Evolutionary conservation across 30 jellyfish, hydroid and myxozoan genomes (phyloP).

Genomic region (Chrysaora quinquecirrha): DNA sequence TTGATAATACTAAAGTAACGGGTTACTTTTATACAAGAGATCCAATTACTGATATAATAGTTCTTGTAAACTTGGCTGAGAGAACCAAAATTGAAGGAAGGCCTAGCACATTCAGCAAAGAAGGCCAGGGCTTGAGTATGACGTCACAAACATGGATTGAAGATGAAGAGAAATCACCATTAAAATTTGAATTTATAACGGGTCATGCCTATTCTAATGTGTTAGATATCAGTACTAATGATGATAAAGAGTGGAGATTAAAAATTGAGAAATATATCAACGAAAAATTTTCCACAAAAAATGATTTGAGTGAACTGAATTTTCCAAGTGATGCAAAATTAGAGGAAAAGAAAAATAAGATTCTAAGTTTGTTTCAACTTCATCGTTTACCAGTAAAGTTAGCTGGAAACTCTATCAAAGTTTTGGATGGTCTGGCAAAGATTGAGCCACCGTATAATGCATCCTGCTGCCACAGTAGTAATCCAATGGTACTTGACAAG

Average conservation of each 20-base stretch:
- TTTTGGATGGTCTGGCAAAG: conserved; percentile 52
- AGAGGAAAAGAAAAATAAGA: background rate
- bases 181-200: conserved; percentile 37
- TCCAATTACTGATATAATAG: conserved; percentile 33
- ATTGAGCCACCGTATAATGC: conserved; percentile 46
- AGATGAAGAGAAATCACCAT: background rate
- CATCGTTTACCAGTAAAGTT: conserved; percentile 21
- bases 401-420: conserved; percentile 5
- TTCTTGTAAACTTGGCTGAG: background rate
- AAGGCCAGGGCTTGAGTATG: background rate
- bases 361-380: background rate
- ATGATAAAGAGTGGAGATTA: conserved; percentile 17
- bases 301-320: background rate
- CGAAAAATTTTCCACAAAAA: background rate
- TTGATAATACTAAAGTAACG: background rate
- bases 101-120: background rate
- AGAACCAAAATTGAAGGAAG: background rate
- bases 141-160: background rate
- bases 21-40: conserved; percentile 55
- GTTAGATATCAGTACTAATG: conserved; percentile 4
- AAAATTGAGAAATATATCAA: background rate
- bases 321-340: background rate
- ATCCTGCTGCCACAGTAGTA: conserved; percentile 31
- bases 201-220: conserved; percentile 37
- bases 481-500: conserved; percentile 49